A percentile compares a stretch with the other conserved stretches of the same genome.
These are phyloP conservation scores for Temnothorax curvispinosus DNA, from an alignment of 1,140 invertebrate genomes.

Conservation along the genomic window DNA sequence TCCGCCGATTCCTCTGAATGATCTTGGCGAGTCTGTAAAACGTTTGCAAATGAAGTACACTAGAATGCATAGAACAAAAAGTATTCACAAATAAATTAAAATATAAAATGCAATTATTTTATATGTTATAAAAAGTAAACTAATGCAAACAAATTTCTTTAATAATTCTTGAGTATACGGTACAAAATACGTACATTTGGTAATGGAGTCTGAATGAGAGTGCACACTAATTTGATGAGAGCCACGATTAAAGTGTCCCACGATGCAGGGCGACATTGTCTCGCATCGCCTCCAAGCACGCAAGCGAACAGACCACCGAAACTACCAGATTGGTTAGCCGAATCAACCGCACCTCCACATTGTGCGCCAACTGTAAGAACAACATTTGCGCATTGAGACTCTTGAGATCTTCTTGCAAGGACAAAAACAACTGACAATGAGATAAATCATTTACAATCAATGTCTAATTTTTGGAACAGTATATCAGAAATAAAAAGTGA, in stretches of 20 bases:
- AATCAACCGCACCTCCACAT: constrained; percentile 81
- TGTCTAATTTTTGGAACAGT: not conserved
- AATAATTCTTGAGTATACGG: not conserved
- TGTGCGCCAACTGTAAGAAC: constrained; percentile 78
- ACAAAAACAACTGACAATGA: not conserved
- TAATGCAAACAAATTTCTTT: constrained; percentile 16
- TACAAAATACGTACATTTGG: constrained; percentile 78
- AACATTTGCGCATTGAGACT: not conserved
- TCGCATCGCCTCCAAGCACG: constrained; percentile 88
- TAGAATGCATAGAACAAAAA: not conserved
- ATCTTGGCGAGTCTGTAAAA: constrained; percentile 57
- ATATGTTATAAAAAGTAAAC: not conserved
- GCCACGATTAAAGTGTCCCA: constrained; percentile 90
- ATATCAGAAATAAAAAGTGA: not conserved
- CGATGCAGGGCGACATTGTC: constrained; percentile 87
- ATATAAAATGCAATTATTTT: not conserved
- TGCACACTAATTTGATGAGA: constrained; percentile 89
- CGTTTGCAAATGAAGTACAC: constrained; percentile 1
- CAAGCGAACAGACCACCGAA: constrained; percentile 90
- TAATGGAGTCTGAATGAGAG: constrained; percentile 90
- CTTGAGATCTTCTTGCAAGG: not conserved
- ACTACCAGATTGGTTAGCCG: constrained; percentile 78
- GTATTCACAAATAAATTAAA: not conserved
- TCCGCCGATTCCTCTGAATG: constrained; percentile 71
- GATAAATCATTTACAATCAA: constrained; percentile 32